A percentile compares a stretch with the other conserved stretches of the same genome.
Conservation (phyloP, 1,140 invertebrate genomes). For the Apis mellifera region DNA sequence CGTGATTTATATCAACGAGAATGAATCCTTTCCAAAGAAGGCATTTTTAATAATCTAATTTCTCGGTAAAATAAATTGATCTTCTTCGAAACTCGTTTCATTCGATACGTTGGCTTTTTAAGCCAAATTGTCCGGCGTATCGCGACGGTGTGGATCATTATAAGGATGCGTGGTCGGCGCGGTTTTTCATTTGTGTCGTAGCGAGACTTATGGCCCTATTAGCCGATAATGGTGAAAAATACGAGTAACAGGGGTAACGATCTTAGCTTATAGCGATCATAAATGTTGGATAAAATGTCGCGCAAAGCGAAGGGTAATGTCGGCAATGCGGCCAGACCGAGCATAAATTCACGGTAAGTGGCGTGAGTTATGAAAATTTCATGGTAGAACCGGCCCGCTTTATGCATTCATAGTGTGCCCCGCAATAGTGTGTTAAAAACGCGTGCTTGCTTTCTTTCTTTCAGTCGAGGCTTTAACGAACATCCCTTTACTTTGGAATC, state of each 20-base stretch:
- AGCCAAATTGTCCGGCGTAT: slow-evolving; percentile 44
- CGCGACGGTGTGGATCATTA: slow-evolving; percentile 34
- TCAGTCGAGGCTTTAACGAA: background rate
- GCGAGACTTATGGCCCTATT: slow-evolving; percentile 66
- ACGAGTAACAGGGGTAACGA: slow-evolving; percentile 61
- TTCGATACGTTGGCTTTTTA: background rate
- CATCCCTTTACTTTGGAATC: background rate
- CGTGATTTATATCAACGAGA: no score
- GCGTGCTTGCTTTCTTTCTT: slow-evolving; percentile 28
- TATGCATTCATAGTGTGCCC: slow-evolving; percentile 54
- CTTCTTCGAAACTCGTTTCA: background rate
- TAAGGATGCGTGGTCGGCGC: slow-evolving; percentile 41
- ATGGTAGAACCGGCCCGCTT: slow-evolving; percentile 53
- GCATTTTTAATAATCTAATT: no score
- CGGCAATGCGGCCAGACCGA: slow-evolving; percentile 44
- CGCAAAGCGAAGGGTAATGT: slow-evolving; percentile 44
- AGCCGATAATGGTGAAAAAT: slow-evolving; percentile 71
- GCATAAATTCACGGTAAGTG: slow-evolving; percentile 63
- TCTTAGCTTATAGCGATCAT: slow-evolving; percentile 69
- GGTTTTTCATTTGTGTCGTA: slow-evolving; percentile 68
- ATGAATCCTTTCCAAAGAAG: no score
- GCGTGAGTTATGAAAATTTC: slow-evolving; percentile 70
- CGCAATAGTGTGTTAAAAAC: slow-evolving; percentile 56
- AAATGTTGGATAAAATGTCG: slow-evolving; percentile 71
- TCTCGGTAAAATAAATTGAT: background rate